phyloP scores from a whole-genome alignment of 2,113 vertebrate species.

The Cromileptes altivelis region DNA sequence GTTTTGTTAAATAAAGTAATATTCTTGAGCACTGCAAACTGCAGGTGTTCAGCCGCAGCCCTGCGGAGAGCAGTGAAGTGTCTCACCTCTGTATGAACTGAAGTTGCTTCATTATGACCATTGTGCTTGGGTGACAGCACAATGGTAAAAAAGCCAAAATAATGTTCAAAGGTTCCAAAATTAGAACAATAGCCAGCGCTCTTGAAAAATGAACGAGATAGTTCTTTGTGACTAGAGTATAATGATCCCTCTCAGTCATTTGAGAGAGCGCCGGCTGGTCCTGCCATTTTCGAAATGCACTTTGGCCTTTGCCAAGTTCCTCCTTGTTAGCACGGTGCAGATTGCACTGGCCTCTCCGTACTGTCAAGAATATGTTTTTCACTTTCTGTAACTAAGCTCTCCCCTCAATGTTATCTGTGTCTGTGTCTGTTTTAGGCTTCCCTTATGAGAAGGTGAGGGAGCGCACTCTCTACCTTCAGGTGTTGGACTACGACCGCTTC shows the following conservation, averaged over 20 bases:
- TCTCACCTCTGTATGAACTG: slow-evolving; percentile 4
- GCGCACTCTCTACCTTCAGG: slow-evolving; percentile 97
- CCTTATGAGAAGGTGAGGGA: slow-evolving; percentile 99
- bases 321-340: slow-evolving; percentile 26
- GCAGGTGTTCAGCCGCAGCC: slow-evolving; percentile 4
- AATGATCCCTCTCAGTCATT: slow-evolving; percentile 43
- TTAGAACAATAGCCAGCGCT: slow-evolving; percentile 32
- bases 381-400: slow-evolving; percentile 15
- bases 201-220: slow-evolving; percentile 43
- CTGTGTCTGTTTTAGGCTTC: slow-evolving; percentile 87
- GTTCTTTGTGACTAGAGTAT: slow-evolving; percentile 20
- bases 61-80: background rate
- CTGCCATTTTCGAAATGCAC: slow-evolving; percentile 37
- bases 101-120: slow-evolving; percentile 32
- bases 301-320: slow-evolving; percentile 48
- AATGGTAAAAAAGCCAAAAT: slow-evolving; percentile 27
- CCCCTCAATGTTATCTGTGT: slow-evolving; percentile 20
- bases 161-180: slow-evolving; percentile 29
- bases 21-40: background rate
- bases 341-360: slow-evolving; percentile 10
- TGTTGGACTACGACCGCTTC: slow-evolving; percentile 98
- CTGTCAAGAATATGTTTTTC: slow-evolving; percentile 27
- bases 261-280: slow-evolving; percentile 15
- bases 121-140: slow-evolving; percentile 1
- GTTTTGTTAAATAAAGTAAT: slow-evolving; percentile 6